Percentiles rank a stretch among this genome's conserved stretches.
Conservation (phyloP, 2,113 vertebrate species). For the Podarcis cretensis region DNA sequence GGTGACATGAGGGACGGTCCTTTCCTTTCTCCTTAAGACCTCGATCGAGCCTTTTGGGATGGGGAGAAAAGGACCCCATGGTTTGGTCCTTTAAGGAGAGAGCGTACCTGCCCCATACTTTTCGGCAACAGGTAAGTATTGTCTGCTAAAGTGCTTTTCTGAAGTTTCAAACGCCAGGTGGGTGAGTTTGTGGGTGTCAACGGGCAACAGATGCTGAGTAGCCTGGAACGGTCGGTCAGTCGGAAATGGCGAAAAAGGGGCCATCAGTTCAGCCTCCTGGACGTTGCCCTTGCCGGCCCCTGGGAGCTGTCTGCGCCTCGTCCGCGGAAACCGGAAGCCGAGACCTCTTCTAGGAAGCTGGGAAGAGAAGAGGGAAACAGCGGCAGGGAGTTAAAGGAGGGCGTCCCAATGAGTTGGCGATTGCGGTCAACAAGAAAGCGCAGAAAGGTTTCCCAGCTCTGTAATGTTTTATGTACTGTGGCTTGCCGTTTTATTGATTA, state of each 20-base stretch:
- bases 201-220: rapidly evolving
- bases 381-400: not conserved
- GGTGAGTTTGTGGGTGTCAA: not conserved
- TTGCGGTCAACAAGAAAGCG: too few relatives aligned
- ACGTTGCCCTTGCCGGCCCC: conserved; percentile 29
- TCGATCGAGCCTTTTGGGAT: too few relatives aligned
- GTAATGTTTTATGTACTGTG: too few relatives aligned
- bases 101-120: not conserved
- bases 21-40: too few relatives aligned
- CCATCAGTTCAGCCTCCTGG: conserved; percentile 66
- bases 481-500: too few relatives aligned
- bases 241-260: too few relatives aligned
- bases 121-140: not conserved
- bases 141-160: not conserved
- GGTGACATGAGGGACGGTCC: too few relatives aligned
- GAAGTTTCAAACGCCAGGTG: not conserved
- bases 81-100: too few relatives aligned
- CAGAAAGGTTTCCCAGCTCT: not conserved
- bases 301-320: conserved; percentile 66
- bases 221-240: not conserved
- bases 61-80: too few relatives aligned
- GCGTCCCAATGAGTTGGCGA: too few relatives aligned
- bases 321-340: conserved; percentile 70
- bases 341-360: conserved; percentile 84
- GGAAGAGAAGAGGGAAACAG: conserved; percentile 32